A percentile compares a stretch with the other conserved stretches of the same genome.
Evolutionary conservation across 2,888 invertebrate genomes (phyloP).

Genomic region (Nymphalis polychloros): DNA sequence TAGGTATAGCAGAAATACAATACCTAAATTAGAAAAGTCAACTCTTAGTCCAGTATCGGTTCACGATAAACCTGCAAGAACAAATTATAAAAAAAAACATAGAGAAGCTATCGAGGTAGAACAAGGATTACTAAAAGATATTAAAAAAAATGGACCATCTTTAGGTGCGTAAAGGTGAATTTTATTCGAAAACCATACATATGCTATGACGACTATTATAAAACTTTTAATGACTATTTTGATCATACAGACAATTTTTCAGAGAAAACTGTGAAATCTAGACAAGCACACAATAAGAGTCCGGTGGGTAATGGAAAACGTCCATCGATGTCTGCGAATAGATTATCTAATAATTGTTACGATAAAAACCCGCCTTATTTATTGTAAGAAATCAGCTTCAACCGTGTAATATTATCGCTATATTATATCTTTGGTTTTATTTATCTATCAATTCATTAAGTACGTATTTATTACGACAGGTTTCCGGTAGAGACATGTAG

Average conservation of each 20-base stretch:
- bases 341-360: conserved; percentile 37
- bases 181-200: conserved; percentile 39
- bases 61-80: conserved; percentile 39
- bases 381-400: conserved; percentile 46
- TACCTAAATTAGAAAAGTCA: conserved; percentile 53
- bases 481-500: too few species aligned
- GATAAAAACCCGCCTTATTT: conserved; percentile 46
- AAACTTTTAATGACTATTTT: not conserved
- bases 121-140: conserved; percentile 43
- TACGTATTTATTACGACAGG: too few species aligned
- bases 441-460: too few species aligned
- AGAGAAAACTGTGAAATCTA: conserved; percentile 37
- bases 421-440: too few species aligned
- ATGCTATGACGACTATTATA: conserved; percentile 5
- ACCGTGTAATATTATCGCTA: not conserved
- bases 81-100: conserved; percentile 40
- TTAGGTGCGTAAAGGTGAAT: conserved; percentile 78
- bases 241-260: not conserved
- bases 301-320: conserved; percentile 42
- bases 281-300: conserved; percentile 50
- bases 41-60: conserved; percentile 40
- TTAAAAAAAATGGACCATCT: conserved; percentile 46
- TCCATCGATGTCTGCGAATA: conserved; percentile 35
- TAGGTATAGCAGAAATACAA: conserved; percentile 54
- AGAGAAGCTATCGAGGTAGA: conserved; percentile 41